A percentile compares a stretch with the other conserved stretches of the same genome.
These are phyloP conservation scores for Polypedilum pembai DNA, from an alignment of 1,140 invertebrate species.

Conservation along the genomic window DNA sequence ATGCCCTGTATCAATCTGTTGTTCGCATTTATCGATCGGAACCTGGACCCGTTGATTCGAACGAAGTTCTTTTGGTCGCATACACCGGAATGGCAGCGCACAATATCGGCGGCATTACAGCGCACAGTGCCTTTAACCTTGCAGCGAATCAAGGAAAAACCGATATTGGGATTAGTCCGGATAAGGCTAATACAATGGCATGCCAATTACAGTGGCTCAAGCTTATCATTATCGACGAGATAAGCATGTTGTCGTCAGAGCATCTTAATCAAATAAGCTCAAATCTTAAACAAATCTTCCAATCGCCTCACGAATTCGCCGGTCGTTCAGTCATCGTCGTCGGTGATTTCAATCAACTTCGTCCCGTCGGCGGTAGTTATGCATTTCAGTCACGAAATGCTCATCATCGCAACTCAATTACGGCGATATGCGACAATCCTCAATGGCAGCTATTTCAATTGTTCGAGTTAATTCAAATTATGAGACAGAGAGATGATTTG, in stretches of 20 bases:
- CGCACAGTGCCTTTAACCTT: not conserved
- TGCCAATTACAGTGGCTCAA: constrained; percentile 34
- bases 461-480: constrained; percentile 33
- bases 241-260: constrained; percentile 37
- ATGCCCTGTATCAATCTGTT: not conserved
- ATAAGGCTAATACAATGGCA: not conserved
- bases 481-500: constrained; percentile 34
- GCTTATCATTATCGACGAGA: constrained; percentile 41
- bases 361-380: constrained; percentile 30
- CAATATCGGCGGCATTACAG: not conserved
- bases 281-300: constrained; percentile 37
- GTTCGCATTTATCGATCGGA: not conserved
- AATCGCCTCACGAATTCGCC: constrained; percentile 32
- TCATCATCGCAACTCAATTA: not conserved
- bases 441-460: constrained; percentile 31
- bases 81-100: not conserved
- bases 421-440: not conserved
- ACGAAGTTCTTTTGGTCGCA: not conserved
- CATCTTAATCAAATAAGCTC: constrained; percentile 35
- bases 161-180: not conserved
- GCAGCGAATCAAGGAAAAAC: not conserved
- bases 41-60: not conserved
- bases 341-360: constrained; percentile 32
- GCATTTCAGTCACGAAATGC: constrained; percentile 26
- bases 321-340: constrained; percentile 33